Base-by-base conservation (phyloP, 2,797 vertebrate species). In the Micrastur ruficollis region DNA sequence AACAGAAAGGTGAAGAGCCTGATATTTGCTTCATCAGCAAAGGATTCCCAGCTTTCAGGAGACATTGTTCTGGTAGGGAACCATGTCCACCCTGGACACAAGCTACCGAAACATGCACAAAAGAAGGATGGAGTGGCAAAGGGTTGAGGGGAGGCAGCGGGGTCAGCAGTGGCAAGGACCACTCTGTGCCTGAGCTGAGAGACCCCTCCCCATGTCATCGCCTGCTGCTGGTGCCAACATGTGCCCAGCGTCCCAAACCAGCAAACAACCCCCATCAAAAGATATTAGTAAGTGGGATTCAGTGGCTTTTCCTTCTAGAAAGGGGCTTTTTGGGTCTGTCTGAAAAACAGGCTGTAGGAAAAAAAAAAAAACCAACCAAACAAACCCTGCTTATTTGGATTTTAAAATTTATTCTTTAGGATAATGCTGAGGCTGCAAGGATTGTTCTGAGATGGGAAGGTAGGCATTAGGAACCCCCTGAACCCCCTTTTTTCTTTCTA, bases 401-500 rank as follows among this genome's bases (percentile, higher is more conserved):
- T 8, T 38, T 61, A 25, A 12, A 15, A 25, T 32, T 46, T 53
- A 44, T 46, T 63, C 49, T 55, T 32, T 29, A 65, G 42, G 42
- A 40, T 11, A 27, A n/a, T 3, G 3, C 25, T 38, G 23, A 49
- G 59, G 22, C 19, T 49, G 59, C 25, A 19, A 56, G 29, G 47
- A 27, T 12, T 66, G 50, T 18, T 73, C 44, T 8, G 34, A 38
- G 44, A 32, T 1, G 6, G 16, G 11, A 38, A 47, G 49, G 27
- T n/a, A 17, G 47, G 32, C 32, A 27, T 42, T 31, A 36, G 47
- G 62, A 53, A 1, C 14, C 46, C 38, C 5, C 3, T 2, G 2
- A 1, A 11, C 9, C 22, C 26, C 3, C 14, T 32, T 44, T 52
- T 67, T 15, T 11, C 19, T 36, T 12, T 9, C 8, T 0, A 0